Conservation (phyloP, 2,113 vertebrate genomes). For the Serinus canaria region DNA sequence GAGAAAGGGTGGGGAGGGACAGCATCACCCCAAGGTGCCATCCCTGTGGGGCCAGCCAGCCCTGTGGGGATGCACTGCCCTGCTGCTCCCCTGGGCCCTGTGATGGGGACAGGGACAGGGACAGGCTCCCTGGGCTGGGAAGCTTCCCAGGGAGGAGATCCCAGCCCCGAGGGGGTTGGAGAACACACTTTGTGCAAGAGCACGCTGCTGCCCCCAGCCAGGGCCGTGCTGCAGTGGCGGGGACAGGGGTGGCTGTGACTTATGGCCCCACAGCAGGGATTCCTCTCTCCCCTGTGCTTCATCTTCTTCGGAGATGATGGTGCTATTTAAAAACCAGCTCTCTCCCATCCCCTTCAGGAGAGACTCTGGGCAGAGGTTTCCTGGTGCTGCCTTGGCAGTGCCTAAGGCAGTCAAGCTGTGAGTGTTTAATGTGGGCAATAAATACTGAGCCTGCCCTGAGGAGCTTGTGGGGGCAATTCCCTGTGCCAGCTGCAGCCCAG, state of each 20-base stretch:
- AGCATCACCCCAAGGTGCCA: background rate
- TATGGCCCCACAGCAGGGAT: background rate
- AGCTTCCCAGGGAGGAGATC: background rate
- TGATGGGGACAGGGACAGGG: no score
- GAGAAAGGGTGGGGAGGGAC: background rate
- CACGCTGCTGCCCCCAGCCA: background rate
- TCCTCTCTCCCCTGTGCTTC: fast-evolving
- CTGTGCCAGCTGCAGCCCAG: background rate
- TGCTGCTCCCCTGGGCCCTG: background rate
- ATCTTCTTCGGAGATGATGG: background rate
- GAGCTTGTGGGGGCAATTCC: background rate
- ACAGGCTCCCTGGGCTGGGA: background rate
- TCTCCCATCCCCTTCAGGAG: background rate
- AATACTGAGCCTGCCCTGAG: fast-evolving
- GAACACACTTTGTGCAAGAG: background rate
- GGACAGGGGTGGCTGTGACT: background rate
- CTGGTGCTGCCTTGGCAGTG: fast-evolving
- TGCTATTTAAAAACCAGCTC: background rate
- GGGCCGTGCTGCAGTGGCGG: fast-evolving
- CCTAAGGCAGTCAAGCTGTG: fast-evolving
- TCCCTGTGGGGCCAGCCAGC: background rate
- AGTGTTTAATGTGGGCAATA: background rate
- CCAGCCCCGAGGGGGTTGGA: background rate
- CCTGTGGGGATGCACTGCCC: fast-evolving
- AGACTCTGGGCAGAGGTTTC: background rate